A percentile compares a stretch with the other conserved stretches of the same genome.
Evolutionary conservation across 1,140 invertebrate genomes (phyloP).

Genomic region (Paraescarpia echinospica): DNA sequence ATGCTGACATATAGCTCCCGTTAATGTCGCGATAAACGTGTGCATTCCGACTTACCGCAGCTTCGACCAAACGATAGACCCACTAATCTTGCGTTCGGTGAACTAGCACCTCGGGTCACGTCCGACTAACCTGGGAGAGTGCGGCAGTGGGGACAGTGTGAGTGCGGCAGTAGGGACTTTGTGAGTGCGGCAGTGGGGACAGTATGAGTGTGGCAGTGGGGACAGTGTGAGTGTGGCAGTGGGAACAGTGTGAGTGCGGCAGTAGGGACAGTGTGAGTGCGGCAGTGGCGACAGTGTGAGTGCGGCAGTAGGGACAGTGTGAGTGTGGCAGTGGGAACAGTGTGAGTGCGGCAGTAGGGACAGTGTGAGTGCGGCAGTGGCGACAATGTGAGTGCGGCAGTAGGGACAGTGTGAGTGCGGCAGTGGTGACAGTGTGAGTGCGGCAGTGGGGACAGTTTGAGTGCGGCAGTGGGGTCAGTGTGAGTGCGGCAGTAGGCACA

Average conservation of each 20-base stretch:
- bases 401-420: background rate
- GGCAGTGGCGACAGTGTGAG: too few relatives aligned
- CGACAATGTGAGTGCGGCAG: background rate
- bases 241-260: too few relatives aligned
- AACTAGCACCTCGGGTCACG: background rate
- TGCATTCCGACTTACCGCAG: background rate
- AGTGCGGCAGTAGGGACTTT: too few relatives aligned
- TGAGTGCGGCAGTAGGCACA: too few relatives aligned
- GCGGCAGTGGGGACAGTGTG: too few relatives aligned
- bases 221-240: too few relatives aligned
- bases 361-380: background rate
- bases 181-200: too few relatives aligned
- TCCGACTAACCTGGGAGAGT: background rate
- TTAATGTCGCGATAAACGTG: background rate
- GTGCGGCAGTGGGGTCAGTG: background rate
- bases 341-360: background rate
- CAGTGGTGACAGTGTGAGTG: background rate
- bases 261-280: background rate
- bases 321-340: background rate
- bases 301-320: too few relatives aligned
- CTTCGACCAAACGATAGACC: background rate
- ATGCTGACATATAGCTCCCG: conserved; percentile 9
- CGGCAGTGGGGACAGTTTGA: background rate
- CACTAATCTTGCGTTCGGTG: background rate
- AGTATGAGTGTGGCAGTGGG: too few relatives aligned